Conservation (phyloP, 2,797 vertebrate species). For the Ara ararauna region DNA sequence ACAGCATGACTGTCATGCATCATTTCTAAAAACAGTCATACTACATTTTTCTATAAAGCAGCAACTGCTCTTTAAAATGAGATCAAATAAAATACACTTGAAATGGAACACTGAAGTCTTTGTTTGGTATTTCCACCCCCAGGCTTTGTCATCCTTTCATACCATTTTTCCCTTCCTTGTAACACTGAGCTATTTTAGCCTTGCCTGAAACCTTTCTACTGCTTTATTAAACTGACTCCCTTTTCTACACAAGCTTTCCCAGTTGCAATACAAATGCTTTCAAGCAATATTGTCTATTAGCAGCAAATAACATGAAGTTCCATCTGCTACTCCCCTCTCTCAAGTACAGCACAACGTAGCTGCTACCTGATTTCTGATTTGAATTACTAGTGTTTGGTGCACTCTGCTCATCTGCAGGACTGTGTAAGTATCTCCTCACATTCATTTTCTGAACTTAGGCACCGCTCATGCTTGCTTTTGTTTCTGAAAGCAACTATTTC, state of each 20-base stretch:
- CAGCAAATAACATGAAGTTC: neutral
- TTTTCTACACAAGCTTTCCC: neutral
- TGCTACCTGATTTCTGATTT: neutral
- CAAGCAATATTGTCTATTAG: neutral
- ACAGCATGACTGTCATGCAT: neutral
- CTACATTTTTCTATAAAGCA: neutral
- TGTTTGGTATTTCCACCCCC: neutral
- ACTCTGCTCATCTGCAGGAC: neutral
- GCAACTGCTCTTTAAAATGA: neutral
- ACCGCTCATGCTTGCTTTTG: neutral
- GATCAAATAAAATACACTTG: conserved; percentile 1
- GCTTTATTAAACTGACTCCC: neutral
- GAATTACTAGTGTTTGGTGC: neutral
- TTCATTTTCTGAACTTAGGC: neutral
- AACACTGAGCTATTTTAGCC: neutral
- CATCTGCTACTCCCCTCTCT: neutral
- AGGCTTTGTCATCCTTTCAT: neutral
- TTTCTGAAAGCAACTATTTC: neutral
- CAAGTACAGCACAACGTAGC: neutral
- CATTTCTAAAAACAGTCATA: conserved; percentile 31
- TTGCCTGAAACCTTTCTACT: neutral
- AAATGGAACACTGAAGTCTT: neutral
- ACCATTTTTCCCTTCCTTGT: neutral
- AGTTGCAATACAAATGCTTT: neutral
- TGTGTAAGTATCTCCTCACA: neutral